Percentiles rank a stretch among this genome's conserved stretches.
These are phyloP conservation scores for Fistularia commersonii DNA, from an alignment of 2,797 vertebrate species.

Conservation along the genomic window DNA sequence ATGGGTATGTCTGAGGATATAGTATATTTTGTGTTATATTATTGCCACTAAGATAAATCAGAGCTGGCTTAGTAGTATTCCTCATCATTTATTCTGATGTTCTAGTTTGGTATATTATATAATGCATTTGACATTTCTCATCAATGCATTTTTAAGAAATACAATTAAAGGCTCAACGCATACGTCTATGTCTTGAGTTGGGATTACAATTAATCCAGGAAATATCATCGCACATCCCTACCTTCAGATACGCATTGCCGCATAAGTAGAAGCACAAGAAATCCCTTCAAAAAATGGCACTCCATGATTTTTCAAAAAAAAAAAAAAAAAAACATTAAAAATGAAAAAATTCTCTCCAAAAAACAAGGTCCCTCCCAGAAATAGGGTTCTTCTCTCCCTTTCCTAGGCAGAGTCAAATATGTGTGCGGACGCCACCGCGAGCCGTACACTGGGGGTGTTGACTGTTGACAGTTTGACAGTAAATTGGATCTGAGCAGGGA, in stretches of 20 bases:
- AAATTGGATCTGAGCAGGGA: conserved; percentile 40
- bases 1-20: conserved; percentile 25
- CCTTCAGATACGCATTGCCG: conserved; percentile 65
- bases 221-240: conserved; percentile 32
- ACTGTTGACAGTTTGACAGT: conserved; percentile 33
- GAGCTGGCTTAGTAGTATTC: no score
- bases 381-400: no score
- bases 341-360: no score
- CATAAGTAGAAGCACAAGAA: conserved; percentile 60
- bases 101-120: no score
- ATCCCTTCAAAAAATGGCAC: conserved; percentile 56
- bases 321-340: conserved; percentile 13
- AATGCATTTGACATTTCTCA: no score
- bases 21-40: no score
- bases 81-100: no score
- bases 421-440: conserved; percentile 15
- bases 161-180: no score
- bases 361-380: conserved; percentile 16
- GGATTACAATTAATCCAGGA: no score
- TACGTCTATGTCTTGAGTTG: no score
- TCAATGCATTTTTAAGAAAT: no score
- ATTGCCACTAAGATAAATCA: no score
- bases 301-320: conserved; percentile 60
- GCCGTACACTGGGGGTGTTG: conserved; percentile 29
- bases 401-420: conserved; percentile 8